Conservation (phyloP, 2,797 vertebrate genomes). For the Ateles fusciceps region DNA sequence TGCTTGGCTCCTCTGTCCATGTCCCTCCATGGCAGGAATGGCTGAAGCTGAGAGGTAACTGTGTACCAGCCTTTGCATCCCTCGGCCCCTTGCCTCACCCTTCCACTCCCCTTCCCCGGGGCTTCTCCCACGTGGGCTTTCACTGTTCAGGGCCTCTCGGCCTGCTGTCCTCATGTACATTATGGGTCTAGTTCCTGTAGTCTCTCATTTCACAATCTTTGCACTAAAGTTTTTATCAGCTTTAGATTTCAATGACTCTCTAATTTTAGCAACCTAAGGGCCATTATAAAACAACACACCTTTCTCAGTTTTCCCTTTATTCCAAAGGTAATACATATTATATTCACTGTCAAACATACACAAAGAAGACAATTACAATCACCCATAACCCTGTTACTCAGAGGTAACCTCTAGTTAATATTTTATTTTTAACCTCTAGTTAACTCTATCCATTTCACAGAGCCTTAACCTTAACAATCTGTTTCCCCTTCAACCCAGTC, state of each 20-base stretch:
- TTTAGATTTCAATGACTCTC: not conserved
- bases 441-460: not conserved
- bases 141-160: accelerated
- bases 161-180: not conserved
- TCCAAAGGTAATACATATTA: not conserved
- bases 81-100: accelerated
- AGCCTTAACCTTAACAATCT: not conserved
- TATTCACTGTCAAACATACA: not conserved
- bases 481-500: not conserved
- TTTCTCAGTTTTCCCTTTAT: not conserved
- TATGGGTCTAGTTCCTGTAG: not conserved
- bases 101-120: not conserved
- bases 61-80: too few relatives aligned
- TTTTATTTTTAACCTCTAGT: not conserved
- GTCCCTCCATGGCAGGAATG: not conserved
- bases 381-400: not conserved
- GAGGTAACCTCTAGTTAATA: not conserved
- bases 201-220: not conserved
- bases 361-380: not conserved
- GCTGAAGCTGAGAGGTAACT: not conserved
- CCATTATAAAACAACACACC: not conserved
- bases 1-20: not conserved
- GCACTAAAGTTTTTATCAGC: not conserved
- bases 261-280: not conserved
- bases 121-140: not conserved